A percentile compares a stretch with the other conserved stretches of the same genome.
These are phyloP conservation scores for Nasonia giraulti DNA, from an alignment of 1,140 invertebrate species.

Conservation along the genomic window DNA sequence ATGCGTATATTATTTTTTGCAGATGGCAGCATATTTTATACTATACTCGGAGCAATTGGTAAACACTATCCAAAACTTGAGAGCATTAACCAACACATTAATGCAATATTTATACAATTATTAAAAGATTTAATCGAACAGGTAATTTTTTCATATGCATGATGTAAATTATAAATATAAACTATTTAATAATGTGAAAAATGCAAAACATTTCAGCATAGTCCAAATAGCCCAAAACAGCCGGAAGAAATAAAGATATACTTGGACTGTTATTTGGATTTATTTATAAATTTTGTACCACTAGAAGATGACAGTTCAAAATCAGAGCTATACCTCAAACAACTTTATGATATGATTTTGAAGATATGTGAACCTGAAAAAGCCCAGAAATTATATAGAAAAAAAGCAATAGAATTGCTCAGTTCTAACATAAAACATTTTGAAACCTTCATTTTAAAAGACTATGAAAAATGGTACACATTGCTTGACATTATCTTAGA, in stretches of 20 bases:
- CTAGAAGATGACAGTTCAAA: constrained; percentile 13
- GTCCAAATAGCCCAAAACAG: neutral
- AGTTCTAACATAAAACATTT: constrained; percentile 57
- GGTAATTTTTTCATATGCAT: constrained; percentile 50
- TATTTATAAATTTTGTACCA: constrained; percentile 56
- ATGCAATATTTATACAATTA: constrained; percentile 49
- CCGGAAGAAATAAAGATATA: constrained; percentile 53
- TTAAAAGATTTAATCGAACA: constrained; percentile 50
- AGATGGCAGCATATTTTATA: constrained; percentile 47
- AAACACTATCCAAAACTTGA: constrained; percentile 48
- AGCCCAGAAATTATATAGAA: constrained; percentile 48
- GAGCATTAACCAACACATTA: neutral
- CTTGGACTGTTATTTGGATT: constrained; percentile 56
- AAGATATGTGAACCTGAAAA: constrained; percentile 36
- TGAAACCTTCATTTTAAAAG: constrained; percentile 56
- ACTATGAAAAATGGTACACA: constrained; percentile 65
- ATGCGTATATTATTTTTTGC: neutral
- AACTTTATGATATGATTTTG: constrained; percentile 53
- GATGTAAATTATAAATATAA: constrained; percentile 12
- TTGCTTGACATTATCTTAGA: constrained; percentile 50
- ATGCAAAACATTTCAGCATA: constrained; percentile 50
- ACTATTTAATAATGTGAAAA: constrained; percentile 16
- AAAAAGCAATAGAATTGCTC: constrained; percentile 58
- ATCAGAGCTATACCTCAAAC: constrained; percentile 2
- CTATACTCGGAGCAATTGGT: constrained; percentile 51